Evolutionary conservation across 2,888 invertebrate genomes (phyloP), one percentile per base, ranked within the genome.

Genomic region (Tenthredo amoena): DNA sequence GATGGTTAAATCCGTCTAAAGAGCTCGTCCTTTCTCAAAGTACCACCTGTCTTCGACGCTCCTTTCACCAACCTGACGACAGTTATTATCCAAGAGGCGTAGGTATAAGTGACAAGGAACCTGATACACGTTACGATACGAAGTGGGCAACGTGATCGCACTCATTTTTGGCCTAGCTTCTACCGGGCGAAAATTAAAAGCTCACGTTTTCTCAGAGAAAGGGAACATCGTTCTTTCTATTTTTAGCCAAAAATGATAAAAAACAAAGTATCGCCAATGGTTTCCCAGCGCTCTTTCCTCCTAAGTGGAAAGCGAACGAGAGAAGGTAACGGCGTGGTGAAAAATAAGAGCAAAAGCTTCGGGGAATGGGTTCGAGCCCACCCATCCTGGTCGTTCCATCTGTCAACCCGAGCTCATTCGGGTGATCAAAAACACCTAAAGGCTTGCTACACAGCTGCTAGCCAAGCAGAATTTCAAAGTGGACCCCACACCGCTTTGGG

Each of bases 1-100:
- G 72, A 74, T 74, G 72, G 72, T 74, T 43, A 43, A 74, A 74
- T 74, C 43, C 40, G 21, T 74, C 72, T 43, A 43, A 74, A 74
- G 72, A 43, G 21, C 26, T 43, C 43, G 15, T 31, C 37, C 21
- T 74, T n/a, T 43, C 26, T 43, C 40, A 10, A 43, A 26, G 72
- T 10, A 74, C 21, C 72, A 74, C 43, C 43, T 74, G 72, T 74
- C 43, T 74, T 43, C 43, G 72, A 21, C 4, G 18, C 6, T 68
- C 18, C 37, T 18, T 71, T n/a, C 7, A 7, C 34, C n/a, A 7
- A 55, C 55, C 26, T 10, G 26, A 26, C 26, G 62, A 62, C 62
- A 26, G 26, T 62, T 62, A 55, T 55, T 55, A n/a, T 55, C n/a
- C 18, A 50, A 50, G 50, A n/a, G 55, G 7, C 55, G 55, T n/a